Evolutionary conservation across 2,113 vertebrate genomes (phyloP), one percentile per base, ranked within the genome.

Genomic region (Parotia lawesii): DNA sequence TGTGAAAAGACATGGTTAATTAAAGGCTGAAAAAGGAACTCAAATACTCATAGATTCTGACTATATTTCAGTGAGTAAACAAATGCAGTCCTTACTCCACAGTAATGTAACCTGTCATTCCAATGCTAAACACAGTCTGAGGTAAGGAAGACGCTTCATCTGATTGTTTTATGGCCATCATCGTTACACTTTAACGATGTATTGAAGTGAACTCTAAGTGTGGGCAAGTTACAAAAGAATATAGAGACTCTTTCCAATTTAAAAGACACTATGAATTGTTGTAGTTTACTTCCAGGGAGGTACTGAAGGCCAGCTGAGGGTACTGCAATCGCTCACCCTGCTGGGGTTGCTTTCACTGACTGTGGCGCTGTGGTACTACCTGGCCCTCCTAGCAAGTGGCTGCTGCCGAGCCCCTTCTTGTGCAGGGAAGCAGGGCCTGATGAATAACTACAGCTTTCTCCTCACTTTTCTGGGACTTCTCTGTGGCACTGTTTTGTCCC

Each of bases 371-470:
- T 3, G 45, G 74, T 37, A 62, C 76, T 96, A 7, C 42, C 28
- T 4, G 4, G 15, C 5, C 4, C 60, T 64, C 66, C 78, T 42
- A 66, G 85, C 81, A 91, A 94, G 50, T 74, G 87, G 89, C 65
- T 4, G 1, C 47, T 28, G 7, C 35, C 0, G 0, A 58, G 25
- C 24, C 29, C 25, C 21, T 22, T 66, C 21, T 60, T 1, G 0
- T 42, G 29, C 53, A 33, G 64, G 56, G n/a, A 77, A 50, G n/a
- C 21, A 44, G 29, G 42, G 40, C 60, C 60, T 78, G 58, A 54
- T 2, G 13, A 64, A 14, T 9, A 80, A 64, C 66, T 17, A 45
- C 53, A 87, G 61, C 65, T 91, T 83, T 89, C 85, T 73, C 31
- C 47, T 47, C 44, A 16, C 27, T 60, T 76, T 71, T 18, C 29